Conservation (phyloP, 2,113 vertebrate genomes). For the Apteryx mantelli region DNA sequence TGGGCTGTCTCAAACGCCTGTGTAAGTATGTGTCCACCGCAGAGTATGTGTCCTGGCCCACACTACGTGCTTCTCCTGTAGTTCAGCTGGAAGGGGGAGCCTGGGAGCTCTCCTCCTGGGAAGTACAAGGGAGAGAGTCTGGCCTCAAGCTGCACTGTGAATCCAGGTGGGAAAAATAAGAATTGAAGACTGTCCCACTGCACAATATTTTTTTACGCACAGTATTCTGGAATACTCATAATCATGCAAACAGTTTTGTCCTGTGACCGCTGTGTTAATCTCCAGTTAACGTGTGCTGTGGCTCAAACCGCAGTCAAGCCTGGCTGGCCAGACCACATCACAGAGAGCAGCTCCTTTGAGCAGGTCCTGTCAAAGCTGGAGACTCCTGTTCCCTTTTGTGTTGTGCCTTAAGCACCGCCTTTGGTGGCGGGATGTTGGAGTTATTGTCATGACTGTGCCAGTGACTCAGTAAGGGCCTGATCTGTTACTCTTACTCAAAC, state of each 20-base stretch:
- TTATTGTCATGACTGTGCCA: not conserved
- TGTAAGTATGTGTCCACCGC: not conserved
- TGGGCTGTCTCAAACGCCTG: constrained; percentile 11
- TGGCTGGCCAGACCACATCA: accelerated
- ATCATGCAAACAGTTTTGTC: not conserved
- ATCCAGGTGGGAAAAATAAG: not conserved
- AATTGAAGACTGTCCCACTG: not conserved
- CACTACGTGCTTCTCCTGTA: not conserved
- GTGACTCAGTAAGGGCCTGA: not conserved
- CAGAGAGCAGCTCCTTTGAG: not conserved
- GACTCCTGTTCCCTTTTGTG: not conserved
- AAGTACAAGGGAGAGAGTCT: not conserved
- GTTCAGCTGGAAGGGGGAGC: not conserved
- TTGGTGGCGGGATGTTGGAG: not conserved
- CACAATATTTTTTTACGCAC: accelerated
- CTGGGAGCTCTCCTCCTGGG: not conserved
- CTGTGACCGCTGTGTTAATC: not conserved
- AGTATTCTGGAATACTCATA: not conserved
- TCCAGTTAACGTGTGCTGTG: not conserved
- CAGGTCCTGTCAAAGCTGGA: not conserved
- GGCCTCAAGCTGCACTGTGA: not conserved
- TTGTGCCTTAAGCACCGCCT: not conserved
- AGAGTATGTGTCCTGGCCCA: not conserved
- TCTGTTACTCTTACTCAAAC: not conserved
- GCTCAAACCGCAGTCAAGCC: not conserved